A percentile compares a stretch with the other conserved stretches of the same genome.
phyloP scores from a whole-genome alignment of 2,797 vertebrate genomes.

The Coreius guichenoti region DNA sequence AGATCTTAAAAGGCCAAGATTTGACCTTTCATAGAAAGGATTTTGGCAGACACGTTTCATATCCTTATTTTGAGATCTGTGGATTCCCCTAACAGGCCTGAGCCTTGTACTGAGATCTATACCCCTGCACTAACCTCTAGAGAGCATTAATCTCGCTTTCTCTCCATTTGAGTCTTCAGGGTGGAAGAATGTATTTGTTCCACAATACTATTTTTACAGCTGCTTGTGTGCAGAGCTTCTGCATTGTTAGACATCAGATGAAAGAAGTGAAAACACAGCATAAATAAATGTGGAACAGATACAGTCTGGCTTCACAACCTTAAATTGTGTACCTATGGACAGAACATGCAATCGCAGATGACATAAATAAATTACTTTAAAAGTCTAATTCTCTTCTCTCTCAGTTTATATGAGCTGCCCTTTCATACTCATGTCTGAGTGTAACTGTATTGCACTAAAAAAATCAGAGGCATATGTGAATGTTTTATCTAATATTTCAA shows the following conservation, averaged over 20 bases:
- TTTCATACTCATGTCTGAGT: background rate
- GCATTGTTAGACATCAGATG: slow-evolving; percentile 24
- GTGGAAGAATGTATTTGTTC: slow-evolving; percentile 18
- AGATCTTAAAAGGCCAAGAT: slow-evolving; percentile 54
- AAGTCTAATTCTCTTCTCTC: background rate
- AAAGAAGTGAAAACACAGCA: slow-evolving; percentile 46
- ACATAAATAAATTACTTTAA: slow-evolving; percentile 39
- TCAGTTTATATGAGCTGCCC: background rate
- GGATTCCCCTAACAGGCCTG: slow-evolving; percentile 53
- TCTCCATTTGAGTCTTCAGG: slow-evolving; percentile 29
- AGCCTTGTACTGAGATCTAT: slow-evolving; percentile 46
- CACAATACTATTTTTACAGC: slow-evolving; percentile 13
- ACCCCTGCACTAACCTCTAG: slow-evolving; percentile 39
- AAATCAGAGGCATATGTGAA: background rate
- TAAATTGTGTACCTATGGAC: slow-evolving; percentile 19
- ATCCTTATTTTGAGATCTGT: slow-evolving; percentile 61
- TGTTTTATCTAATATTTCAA: background rate
- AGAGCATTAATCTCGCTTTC: background rate
- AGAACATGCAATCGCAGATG: slow-evolving; percentile 28
- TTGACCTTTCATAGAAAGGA: slow-evolving; percentile 61
- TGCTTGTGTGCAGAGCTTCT: slow-evolving; percentile 18
- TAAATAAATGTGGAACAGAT: slow-evolving; percentile 49
- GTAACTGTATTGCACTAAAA: background rate
- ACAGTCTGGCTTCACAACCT: slow-evolving; percentile 49
- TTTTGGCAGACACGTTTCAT: slow-evolving; percentile 60